A percentile compares a stretch with the other conserved stretches of the same genome.
These are phyloP conservation scores for Onychomys leucogaster DNA, from an alignment of 2,797 vertebrate genomes.

Conservation along the genomic window DNA sequence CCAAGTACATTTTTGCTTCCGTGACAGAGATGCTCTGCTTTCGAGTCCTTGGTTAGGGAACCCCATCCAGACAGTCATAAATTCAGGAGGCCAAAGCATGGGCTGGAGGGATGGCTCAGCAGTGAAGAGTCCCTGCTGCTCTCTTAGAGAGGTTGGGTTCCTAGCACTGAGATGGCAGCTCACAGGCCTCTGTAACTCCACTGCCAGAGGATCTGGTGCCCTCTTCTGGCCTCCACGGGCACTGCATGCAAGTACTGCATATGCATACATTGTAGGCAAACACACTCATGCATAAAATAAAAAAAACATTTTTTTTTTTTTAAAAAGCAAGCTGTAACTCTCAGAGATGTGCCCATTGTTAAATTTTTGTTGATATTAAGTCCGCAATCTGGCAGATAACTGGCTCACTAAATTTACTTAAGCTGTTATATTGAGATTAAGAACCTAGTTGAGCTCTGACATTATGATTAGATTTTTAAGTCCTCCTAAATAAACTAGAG, in stretches of 20 bases:
- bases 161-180: background rate
- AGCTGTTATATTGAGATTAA: slow-evolving; percentile 25
- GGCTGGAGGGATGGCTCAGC: background rate
- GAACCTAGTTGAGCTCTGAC: slow-evolving; percentile 23
- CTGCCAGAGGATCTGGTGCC: background rate
- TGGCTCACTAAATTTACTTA: slow-evolving; percentile 16
- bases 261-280: background rate
- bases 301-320: background rate
- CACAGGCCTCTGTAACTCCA: background rate
- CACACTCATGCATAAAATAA: background rate
- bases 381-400: background rate
- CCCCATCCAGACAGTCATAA: background rate
- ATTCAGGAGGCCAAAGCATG: background rate
- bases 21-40: background rate
- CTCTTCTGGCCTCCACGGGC: background rate
- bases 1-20: background rate
- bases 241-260: background rate
- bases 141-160: background rate
- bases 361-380: background rate
- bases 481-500: slow-evolving; percentile 30
- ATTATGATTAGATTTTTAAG: slow-evolving; percentile 53
- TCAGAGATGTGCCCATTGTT: background rate
- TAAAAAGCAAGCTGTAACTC: slow-evolving; percentile 14
- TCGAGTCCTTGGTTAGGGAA: background rate
- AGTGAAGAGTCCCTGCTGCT: background rate